A percentile compares a stretch with the other conserved stretches of the same genome.
These are phyloP conservation scores for Brachyhypopomus occidentalis DNA, from an alignment of 2,113 vertebrate genomes.

Conservation along the genomic window DNA sequence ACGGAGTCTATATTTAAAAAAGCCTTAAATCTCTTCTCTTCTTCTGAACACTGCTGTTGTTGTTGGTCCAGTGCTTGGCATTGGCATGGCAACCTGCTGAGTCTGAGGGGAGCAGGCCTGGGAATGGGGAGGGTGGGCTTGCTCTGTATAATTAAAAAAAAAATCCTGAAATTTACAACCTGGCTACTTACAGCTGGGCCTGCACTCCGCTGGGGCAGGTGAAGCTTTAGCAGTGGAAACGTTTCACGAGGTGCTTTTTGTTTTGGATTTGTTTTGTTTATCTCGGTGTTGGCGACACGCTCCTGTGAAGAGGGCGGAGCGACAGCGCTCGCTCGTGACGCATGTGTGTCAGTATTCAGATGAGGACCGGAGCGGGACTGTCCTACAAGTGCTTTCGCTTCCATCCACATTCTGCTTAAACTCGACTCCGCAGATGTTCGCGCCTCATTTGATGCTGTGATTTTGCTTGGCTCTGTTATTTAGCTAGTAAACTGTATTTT, in stretches of 20 bases:
- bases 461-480: constrained; percentile 45
- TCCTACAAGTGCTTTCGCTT: constrained; percentile 32
- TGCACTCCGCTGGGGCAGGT: constrained; percentile 29
- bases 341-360: constrained; percentile 21
- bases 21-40: constrained; percentile 62
- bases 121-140: constrained; percentile 53
- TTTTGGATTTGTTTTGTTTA: constrained; percentile 42
- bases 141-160: constrained; percentile 64
- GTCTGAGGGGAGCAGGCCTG: constrained; percentile 61
- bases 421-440: constrained; percentile 31
- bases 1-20: constrained; percentile 60
- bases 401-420: constrained; percentile 17
- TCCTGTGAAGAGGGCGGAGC: not conserved
- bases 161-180: constrained; percentile 61
- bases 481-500: constrained; percentile 56
- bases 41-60: constrained; percentile 67
- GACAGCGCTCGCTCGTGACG: too few species aligned
- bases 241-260: constrained; percentile 42
- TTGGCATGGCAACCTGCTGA: constrained; percentile 60
- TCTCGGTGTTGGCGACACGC: constrained; percentile 8
- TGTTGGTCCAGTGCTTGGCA: constrained; percentile 64
- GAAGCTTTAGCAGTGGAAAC: constrained; percentile 37
- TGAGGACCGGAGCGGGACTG: constrained; percentile 35
- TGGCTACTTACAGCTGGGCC: not conserved
- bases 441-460: constrained; percentile 53